Evolutionary conservation across 2,113 vertebrate species (phyloP).

Genomic region (Promerops cafer): DNA sequence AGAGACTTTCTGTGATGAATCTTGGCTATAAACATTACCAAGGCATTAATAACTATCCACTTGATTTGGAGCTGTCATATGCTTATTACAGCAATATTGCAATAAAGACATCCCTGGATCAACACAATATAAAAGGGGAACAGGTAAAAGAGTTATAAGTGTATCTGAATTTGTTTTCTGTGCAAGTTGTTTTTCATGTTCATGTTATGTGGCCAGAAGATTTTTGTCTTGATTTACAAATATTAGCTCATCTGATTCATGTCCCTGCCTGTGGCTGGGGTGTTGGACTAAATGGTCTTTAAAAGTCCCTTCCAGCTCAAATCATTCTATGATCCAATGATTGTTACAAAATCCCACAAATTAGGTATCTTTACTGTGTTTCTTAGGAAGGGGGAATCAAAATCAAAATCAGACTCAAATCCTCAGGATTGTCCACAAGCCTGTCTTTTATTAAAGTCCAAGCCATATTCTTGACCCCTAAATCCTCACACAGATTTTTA

Average conservation of each 20-base stretch:
- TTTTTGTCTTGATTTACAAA: neutral
- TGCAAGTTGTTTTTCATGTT: neutral
- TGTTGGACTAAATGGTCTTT: neutral
- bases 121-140: conserved; percentile 65
- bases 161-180: neutral
- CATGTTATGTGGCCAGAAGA: neutral
- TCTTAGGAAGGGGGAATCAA: neutral
- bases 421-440: neutral
- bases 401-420: neutral
- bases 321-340: neutral
- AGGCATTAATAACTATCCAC: conserved; percentile 82
- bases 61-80: conserved; percentile 82
- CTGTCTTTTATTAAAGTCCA: neutral
- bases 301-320: neutral
- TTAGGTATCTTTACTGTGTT: neutral
- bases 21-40: conserved; percentile 91
- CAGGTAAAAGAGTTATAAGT: conserved; percentile 65
- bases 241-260: neutral
- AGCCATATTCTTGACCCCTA: neutral
- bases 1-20: conserved; percentile 86
- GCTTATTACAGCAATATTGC: conserved; percentile 87
- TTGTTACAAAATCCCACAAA: neutral
- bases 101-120: conserved; percentile 77
- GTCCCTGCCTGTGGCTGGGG: neutral
- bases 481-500: neutral